These are phyloP conservation scores for Sisor rabdophorus DNA, from an alignment of 2,113 vertebrate species.

Conservation along the genomic window DNA sequence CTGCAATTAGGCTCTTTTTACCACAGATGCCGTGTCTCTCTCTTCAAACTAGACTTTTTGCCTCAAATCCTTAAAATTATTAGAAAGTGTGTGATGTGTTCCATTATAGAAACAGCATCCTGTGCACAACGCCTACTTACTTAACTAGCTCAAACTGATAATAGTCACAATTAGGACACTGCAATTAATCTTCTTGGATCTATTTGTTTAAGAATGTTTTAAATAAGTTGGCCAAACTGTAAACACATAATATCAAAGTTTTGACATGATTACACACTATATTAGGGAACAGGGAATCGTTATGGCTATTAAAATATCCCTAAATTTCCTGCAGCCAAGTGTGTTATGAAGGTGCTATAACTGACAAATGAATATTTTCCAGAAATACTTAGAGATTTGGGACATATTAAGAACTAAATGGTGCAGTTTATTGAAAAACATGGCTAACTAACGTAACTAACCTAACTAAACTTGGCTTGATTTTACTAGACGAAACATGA, in stretches of 20 bases:
- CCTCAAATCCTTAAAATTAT: not conserved
- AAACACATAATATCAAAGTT: not conserved
- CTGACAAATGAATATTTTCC: not conserved
- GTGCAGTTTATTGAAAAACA: too few species aligned
- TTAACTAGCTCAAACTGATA: not conserved
- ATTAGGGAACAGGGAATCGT: not conserved
- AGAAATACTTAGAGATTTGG: too few species aligned
- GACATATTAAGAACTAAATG: too few species aligned
- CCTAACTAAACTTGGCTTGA: too few species aligned
- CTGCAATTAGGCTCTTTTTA: slow-evolving; percentile 52
- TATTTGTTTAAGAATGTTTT: not conserved
- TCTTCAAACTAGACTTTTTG: not conserved
- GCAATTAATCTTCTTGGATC: not conserved
- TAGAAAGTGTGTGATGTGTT: not conserved
- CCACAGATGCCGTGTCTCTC: slow-evolving; percentile 21
- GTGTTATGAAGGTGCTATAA: not conserved
- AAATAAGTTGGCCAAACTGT: not conserved
- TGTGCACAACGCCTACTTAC: not conserved
- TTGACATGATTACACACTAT: not conserved
- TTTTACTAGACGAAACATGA: too few species aligned
- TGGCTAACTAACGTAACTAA: too few species aligned
- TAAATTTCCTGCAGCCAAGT: not conserved
- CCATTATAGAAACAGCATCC: slow-evolving; percentile 8
- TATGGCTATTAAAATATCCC: not conserved
- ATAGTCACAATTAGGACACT: not conserved